Evolutionary conservation across 2,888 invertebrate species (phyloP).

Genomic region (Oasisia sp.): DNA sequence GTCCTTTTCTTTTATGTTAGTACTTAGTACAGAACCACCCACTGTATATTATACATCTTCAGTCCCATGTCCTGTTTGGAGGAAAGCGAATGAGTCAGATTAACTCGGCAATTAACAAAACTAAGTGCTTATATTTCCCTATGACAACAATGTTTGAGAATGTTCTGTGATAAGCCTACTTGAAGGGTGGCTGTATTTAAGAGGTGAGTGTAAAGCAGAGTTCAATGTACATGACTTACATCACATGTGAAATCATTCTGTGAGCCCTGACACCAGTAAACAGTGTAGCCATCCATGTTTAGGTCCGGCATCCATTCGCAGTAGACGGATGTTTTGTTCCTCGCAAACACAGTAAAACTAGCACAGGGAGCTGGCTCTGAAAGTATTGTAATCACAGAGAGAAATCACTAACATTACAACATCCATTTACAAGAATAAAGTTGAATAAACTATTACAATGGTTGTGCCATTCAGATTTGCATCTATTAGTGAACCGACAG

Average conservation of each 20-base stretch:
- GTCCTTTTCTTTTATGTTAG: too few relatives aligned
- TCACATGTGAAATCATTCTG: background rate
- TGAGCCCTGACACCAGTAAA: background rate
- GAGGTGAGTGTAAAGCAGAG: too few relatives aligned
- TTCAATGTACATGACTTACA: background rate
- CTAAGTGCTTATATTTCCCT: too few relatives aligned
- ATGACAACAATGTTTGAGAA: too few relatives aligned
- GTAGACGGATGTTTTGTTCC: background rate
- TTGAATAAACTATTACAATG: background rate
- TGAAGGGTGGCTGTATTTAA: too few relatives aligned
- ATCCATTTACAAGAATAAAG: background rate
- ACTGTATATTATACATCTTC: too few relatives aligned
- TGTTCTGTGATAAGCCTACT: too few relatives aligned
- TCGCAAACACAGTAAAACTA: background rate
- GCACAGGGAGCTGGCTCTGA: background rate
- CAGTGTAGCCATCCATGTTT: background rate
- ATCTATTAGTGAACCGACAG: background rate
- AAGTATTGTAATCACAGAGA: background rate
- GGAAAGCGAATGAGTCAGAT: too few relatives aligned
- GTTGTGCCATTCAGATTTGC: background rate
- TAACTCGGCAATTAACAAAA: too few relatives aligned
- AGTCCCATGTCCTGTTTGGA: too few relatives aligned
- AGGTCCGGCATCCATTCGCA: background rate
- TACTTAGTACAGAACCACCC: too few relatives aligned
- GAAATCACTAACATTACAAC: background rate